These are phyloP conservation scores for Anisognathus igniventris DNA, from an alignment of 2,797 vertebrate species.

Conservation along the genomic window DNA sequence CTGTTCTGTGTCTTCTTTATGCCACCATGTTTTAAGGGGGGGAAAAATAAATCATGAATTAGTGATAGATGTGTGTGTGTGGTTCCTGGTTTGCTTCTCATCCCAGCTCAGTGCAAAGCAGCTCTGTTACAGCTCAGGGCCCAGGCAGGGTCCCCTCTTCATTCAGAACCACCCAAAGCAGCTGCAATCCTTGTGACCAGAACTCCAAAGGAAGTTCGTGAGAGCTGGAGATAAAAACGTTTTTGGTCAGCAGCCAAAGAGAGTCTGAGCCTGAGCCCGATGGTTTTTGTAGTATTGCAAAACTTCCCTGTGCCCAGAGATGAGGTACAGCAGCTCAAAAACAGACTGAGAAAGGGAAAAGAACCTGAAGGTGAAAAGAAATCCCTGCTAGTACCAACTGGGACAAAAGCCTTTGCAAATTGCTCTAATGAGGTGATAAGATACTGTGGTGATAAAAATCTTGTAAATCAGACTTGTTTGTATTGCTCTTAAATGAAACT, in stretches of 20 bases:
- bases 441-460: neutral
- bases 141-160: neutral
- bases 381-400: neutral
- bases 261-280: neutral
- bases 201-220: neutral
- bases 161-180: neutral
- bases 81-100: neutral
- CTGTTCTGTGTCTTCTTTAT: accelerated
- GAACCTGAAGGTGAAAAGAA: neutral
- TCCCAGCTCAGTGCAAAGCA: neutral
- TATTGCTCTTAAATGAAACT: slow-evolving; percentile 24
- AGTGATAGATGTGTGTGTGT: neutral
- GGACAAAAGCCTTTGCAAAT: neutral
- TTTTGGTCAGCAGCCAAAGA: slow-evolving; percentile 5
- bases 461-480: neutral
- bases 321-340: neutral
- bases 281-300: neutral
- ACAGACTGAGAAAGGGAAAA: neutral
- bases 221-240: slow-evolving; percentile 19
- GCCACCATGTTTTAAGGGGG: neutral
- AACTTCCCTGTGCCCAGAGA: neutral
- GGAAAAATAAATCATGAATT: accelerated
- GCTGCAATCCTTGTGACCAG: neutral
- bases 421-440: neutral
- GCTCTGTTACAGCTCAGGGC: neutral